Conservation (phyloP, 2,888 invertebrate species). For the Pterobdella sp. region DNA sequence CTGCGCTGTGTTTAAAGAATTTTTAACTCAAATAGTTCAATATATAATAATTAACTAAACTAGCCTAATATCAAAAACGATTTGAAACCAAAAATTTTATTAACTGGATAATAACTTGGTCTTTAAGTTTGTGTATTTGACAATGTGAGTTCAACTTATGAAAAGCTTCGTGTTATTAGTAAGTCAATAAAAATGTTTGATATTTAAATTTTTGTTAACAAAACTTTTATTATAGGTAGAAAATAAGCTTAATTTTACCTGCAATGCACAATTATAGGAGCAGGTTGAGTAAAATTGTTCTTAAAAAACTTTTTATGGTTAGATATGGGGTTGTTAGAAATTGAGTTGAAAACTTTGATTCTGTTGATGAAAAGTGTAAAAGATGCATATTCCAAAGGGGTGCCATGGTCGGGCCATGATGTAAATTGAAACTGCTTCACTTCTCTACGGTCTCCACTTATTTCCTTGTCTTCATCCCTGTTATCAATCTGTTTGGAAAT, state of each 20-base stretch:
- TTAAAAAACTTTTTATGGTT: neutral
- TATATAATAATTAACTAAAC: neutral
- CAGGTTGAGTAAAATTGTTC: slow-evolving; percentile 53
- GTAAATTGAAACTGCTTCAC: slow-evolving; percentile 95
- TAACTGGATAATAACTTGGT: no score
- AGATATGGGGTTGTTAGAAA: neutral
- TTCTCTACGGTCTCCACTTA: slow-evolving; percentile 67
- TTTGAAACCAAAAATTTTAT: neutral
- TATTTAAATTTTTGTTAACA: no score
- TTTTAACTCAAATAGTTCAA: neutral
- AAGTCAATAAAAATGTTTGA: no score
- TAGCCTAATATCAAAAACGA: no score
- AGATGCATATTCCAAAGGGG: slow-evolving; percentile 95
- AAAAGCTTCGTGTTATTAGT: no score
- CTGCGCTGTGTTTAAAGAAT: slow-evolving; percentile 55
- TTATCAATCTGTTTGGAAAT: slow-evolving; percentile 10
- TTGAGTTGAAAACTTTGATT: slow-evolving; percentile 58
- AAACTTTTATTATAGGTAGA: no score
- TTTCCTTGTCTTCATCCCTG: slow-evolving; percentile 30
- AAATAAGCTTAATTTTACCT: slow-evolving; percentile 48
- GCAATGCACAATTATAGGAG: slow-evolving; percentile 89
- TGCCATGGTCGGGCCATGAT: slow-evolving; percentile 97
- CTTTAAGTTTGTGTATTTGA: no score
- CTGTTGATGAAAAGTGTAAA: slow-evolving; percentile 90
- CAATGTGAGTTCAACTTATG: no score